Percentiles rank a stretch among this genome's conserved stretches.
Conservation (phyloP, 2,113 vertebrate species). For the Rhabdomys dilectus region DNA sequence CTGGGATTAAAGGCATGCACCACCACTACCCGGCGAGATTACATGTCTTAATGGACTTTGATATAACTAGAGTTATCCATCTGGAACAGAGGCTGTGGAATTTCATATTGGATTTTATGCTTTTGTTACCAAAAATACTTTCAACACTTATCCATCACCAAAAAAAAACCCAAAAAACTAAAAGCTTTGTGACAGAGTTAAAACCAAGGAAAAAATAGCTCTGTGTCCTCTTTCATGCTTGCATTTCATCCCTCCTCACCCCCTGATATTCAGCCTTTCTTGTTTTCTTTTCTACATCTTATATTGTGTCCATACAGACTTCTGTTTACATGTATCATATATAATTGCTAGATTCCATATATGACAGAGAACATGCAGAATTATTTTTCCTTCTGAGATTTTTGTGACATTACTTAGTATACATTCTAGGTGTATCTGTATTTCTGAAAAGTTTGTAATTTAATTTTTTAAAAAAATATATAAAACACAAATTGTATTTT, state of each 20-base stretch:
- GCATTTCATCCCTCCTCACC: not conserved
- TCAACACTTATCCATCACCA: not conserved
- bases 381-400: not conserved
- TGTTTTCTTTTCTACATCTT: not conserved
- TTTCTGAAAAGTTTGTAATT: not conserved
- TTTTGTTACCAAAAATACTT: not conserved
- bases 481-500: too few species aligned
- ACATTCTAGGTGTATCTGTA: not conserved
- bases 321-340: not conserved
- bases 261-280: not conserved
- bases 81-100: not conserved
- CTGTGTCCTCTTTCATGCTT: not conserved
- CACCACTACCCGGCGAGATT: not conserved
- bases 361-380: not conserved
- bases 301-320: not conserved
- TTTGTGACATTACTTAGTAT: not conserved
- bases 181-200: not conserved
- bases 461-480: too few species aligned
- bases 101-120: not conserved
- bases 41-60: not conserved
- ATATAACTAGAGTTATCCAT: not conserved
- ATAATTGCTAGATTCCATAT: not conserved
- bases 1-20: too few species aligned
- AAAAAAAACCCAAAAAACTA: not conserved
- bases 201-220: not conserved